These are phyloP conservation scores for Patella depressa DNA, from an alignment of 2,888 invertebrate species.

Conservation along the genomic window DNA sequence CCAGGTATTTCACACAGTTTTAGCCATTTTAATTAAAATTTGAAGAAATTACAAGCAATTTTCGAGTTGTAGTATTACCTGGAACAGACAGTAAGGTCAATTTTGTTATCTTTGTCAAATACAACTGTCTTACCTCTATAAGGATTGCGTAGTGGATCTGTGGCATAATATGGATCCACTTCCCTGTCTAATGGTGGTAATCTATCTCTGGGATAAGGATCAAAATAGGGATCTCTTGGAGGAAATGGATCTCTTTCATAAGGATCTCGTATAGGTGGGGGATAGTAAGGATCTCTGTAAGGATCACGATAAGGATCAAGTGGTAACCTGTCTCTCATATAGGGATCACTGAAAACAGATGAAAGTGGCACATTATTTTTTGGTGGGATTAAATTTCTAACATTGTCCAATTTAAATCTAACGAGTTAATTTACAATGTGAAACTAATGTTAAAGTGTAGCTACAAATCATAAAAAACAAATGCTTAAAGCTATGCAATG, in stretches of 20 bases:
- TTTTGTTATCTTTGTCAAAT: too few relatives aligned
- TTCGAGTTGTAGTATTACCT: too few relatives aligned
- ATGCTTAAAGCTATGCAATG: too few relatives aligned
- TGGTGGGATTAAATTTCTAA: too few relatives aligned
- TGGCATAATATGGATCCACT: neutral
- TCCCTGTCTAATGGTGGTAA: neutral
- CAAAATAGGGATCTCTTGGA: neutral
- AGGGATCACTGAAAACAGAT: conserved; percentile 7
- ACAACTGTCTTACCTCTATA: neutral
- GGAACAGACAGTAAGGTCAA: too few relatives aligned
- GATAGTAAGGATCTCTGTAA: conserved; percentile 21
- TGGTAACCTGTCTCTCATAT: neutral
- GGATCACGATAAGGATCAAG: conserved; percentile 29
- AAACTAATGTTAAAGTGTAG: too few relatives aligned
- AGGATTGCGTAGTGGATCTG: neutral
- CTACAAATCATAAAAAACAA: too few relatives aligned
- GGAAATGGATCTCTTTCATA: conserved; percentile 21
- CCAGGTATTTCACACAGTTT: too few relatives aligned
- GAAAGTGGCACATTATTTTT: neutral
- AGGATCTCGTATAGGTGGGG: conserved; percentile 31
- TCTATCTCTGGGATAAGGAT: conserved; percentile 1
- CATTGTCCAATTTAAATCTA: too few relatives aligned
- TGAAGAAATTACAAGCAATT: too few relatives aligned
- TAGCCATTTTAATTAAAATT: too few relatives aligned
- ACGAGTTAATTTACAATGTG: too few relatives aligned